A percentile compares a stretch with the other conserved stretches of the same genome.
Conservation (phyloP, 2,113 vertebrate genomes). For the Perca fluviatilis region DNA sequence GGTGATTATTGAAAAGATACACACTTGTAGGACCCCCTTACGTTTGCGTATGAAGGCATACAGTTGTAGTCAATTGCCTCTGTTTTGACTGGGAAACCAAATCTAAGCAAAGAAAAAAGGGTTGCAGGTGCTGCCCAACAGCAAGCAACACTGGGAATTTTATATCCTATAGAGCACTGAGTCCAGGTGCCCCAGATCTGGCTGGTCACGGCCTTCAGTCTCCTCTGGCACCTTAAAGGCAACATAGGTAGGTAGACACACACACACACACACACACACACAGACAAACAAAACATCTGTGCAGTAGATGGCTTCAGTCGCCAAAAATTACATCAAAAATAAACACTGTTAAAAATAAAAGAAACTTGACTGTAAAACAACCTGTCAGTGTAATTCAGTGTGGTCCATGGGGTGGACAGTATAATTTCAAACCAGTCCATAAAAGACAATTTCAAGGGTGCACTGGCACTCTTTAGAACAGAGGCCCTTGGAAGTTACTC, state of each 20-base stretch:
- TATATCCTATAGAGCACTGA: background rate
- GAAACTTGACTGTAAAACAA: too few species aligned
- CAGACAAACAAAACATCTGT: too few species aligned
- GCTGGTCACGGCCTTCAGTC: background rate
- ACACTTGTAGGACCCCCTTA: background rate
- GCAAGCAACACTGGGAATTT: background rate
- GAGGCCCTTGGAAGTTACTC: too few species aligned
- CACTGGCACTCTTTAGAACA: too few species aligned
- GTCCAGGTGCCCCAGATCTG: background rate
- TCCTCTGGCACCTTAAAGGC: background rate
- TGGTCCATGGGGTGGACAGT: too few species aligned
- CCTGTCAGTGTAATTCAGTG: too few species aligned
- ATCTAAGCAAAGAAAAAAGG: background rate
- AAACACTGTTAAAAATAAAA: too few species aligned
- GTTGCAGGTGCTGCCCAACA: background rate
- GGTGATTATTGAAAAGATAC: background rate
- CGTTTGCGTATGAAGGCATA: background rate
- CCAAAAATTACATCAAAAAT: too few species aligned
- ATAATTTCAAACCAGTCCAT: too few species aligned
- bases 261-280: too few species aligned
- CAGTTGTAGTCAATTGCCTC: background rate
- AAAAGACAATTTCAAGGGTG: too few species aligned
- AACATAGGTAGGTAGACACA: background rate
- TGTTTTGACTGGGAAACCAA: background rate
- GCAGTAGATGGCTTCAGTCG: too few species aligned